These are phyloP conservation scores for Drosophila ananassae DNA, from an alignment of 1,140 invertebrate species.

Conservation along the genomic window DNA sequence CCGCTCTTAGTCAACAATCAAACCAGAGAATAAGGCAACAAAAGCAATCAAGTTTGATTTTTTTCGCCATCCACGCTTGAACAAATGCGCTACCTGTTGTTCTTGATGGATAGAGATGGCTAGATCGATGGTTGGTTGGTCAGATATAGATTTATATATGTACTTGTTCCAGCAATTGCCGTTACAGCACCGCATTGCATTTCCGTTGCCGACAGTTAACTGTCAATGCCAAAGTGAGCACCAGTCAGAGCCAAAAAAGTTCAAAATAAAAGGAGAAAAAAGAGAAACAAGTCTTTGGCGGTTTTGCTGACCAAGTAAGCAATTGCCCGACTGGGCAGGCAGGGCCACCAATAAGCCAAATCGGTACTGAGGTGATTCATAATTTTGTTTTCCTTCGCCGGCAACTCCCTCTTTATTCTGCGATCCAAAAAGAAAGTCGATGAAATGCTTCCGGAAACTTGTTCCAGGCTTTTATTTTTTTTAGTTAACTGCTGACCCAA, in stretches of 20 bases:
- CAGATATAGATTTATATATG: constrained; percentile 35
- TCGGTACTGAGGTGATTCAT: constrained; percentile 61
- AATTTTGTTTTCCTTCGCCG: constrained; percentile 38
- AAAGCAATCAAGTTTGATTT: constrained; percentile 25
- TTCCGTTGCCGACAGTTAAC: constrained; percentile 75
- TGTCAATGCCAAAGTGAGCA: constrained; percentile 77
- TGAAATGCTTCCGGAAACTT: constrained; percentile 66
- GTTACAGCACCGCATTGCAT: constrained; percentile 78
- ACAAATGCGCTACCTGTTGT: constrained; percentile 66
- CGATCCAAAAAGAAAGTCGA: constrained; percentile 71
- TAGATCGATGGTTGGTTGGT: constrained; percentile 27
- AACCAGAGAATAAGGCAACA: constrained; percentile 28
- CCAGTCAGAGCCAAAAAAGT: constrained; percentile 48
- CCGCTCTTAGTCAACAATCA: constrained; percentile 32
- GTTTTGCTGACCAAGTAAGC: constrained; percentile 60
- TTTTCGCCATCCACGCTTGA: constrained; percentile 52
- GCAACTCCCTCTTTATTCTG: constrained; percentile 16
- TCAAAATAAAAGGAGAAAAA: constrained; percentile 23
- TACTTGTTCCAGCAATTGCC: constrained; percentile 53
- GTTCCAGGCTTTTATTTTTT: constrained; percentile 43
- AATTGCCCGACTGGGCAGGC: constrained; percentile 60
- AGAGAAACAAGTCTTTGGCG: constrained; percentile 27
- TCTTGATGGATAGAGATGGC: constrained; percentile 37
- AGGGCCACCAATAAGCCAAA: constrained; percentile 42
- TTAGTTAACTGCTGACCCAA: constrained; percentile 74